A percentile compares a stretch with the other conserved stretches of the same genome.
phyloP scores from a whole-genome alignment of 2,888 invertebrate genomes.

The Chymomyza fuscimana region DNA sequence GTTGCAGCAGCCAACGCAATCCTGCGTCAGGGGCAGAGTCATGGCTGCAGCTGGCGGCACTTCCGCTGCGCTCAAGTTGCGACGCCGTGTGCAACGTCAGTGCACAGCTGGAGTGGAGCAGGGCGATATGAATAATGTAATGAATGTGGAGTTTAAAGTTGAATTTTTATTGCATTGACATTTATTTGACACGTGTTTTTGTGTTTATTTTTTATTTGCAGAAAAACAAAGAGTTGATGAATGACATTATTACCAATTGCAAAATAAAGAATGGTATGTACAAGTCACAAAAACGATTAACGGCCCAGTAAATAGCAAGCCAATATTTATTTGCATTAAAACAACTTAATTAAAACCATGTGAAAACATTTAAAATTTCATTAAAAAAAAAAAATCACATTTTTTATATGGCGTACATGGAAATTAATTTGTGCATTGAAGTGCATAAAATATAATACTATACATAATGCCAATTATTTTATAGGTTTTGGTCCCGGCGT shows the following conservation, averaged over 20 bases:
- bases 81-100: conserved; percentile 46
- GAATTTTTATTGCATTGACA: neutral
- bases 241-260: conserved; percentile 85
- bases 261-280: conserved; percentile 85
- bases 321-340: conserved; percentile 27
- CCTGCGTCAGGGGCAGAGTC: conserved; percentile 17
- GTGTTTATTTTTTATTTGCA: conserved; percentile 80
- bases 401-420: conserved; percentile 16
- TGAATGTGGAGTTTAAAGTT: neutral
- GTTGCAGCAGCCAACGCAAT: conserved; percentile 19
- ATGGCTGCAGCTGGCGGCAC: conserved; percentile 35
- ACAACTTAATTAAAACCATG: conserved; percentile 6
- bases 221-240: conserved; percentile 89
- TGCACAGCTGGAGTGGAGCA: conserved; percentile 60
- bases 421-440: conserved; percentile 7
- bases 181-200: neutral
- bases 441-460: neutral
- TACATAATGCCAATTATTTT: conserved; percentile 4
- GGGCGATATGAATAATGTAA: conserved; percentile 33
- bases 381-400: conserved; percentile 25
- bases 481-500: conserved; percentile 82
- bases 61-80: conserved; percentile 51
- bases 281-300: neutral
- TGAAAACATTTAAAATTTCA: conserved; percentile 16
- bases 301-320: neutral